phyloP scores from a whole-genome alignment of 2,888 invertebrate species.

The Pollenia angustigena region DNA sequence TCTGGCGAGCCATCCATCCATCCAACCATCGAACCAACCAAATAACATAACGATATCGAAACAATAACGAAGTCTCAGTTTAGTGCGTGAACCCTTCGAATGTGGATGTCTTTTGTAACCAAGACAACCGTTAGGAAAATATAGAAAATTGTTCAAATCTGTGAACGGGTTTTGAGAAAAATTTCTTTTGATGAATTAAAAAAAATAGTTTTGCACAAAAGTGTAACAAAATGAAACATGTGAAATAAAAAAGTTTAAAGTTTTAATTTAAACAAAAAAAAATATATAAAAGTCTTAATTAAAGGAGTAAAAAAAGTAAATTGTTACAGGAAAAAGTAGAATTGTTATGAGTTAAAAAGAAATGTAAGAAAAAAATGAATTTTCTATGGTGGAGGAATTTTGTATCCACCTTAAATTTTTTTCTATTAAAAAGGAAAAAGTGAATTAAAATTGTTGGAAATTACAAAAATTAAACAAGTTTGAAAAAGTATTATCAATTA shows the following conservation, averaged over 20 bases:
- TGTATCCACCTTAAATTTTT: conserved; percentile 74
- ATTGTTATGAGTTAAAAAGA: conserved; percentile 38
- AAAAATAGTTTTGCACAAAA: conserved; percentile 39
- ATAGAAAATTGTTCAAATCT: conserved; percentile 70
- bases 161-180: conserved; percentile 64
- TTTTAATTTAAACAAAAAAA: conserved; percentile 21
- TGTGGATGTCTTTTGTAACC: conserved; percentile 79
- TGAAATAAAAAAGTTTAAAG: conserved; percentile 50
- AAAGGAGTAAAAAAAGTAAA: neutral
- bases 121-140: conserved; percentile 57
- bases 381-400: conserved; percentile 73
- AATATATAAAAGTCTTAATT: conserved; percentile 28
- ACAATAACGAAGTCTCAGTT: conserved; percentile 78
- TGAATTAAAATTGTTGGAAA: conserved; percentile 22
- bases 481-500: conserved; percentile 40
- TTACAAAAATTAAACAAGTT: conserved; percentile 44
- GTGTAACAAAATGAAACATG: conserved; percentile 35
- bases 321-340: conserved; percentile 38
- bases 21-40: conserved; percentile 40
- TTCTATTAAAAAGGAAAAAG: conserved; percentile 8
- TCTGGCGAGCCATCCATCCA: conserved; percentile 17
- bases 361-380: conserved; percentile 19
- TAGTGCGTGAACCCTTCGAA: conserved; percentile 82
- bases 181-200: neutral
- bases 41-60: conserved; percentile 69